Conservation (phyloP, 2,797 vertebrate species). For the Alauda arvensis region DNA sequence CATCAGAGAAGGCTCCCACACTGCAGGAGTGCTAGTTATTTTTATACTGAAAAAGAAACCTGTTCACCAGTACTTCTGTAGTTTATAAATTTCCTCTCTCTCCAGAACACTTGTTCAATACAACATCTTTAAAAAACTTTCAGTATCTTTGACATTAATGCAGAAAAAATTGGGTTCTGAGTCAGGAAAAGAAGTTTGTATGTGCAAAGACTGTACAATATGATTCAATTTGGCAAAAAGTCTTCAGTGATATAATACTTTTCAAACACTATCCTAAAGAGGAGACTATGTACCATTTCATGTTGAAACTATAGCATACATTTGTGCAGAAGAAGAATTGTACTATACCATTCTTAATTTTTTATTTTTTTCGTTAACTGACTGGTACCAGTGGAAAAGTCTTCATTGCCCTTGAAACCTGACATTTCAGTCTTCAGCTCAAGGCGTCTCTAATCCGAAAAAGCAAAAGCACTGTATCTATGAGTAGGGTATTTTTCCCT, state of each 20-base stretch:
- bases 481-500: background rate
- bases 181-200: background rate
- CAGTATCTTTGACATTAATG: background rate
- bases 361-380: background rate
- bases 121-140: background rate
- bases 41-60: background rate
- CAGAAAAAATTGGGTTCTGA: background rate
- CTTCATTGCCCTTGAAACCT: conserved; percentile 18
- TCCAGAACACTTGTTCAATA: background rate
- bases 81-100: background rate
- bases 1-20: background rate
- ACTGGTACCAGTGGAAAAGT: background rate
- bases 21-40: background rate
- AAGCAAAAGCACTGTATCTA: background rate
- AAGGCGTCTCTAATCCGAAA: background rate
- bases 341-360: background rate
- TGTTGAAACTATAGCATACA: background rate
- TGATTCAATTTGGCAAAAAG: background rate
- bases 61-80: background rate
- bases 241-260: background rate
- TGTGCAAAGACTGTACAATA: background rate
- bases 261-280: background rate
- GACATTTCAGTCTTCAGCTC: background rate
- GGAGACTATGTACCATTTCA: background rate
- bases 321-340: background rate